Conservation (phyloP, 2,888 invertebrate genomes). For the Apodemia zela region DNA sequence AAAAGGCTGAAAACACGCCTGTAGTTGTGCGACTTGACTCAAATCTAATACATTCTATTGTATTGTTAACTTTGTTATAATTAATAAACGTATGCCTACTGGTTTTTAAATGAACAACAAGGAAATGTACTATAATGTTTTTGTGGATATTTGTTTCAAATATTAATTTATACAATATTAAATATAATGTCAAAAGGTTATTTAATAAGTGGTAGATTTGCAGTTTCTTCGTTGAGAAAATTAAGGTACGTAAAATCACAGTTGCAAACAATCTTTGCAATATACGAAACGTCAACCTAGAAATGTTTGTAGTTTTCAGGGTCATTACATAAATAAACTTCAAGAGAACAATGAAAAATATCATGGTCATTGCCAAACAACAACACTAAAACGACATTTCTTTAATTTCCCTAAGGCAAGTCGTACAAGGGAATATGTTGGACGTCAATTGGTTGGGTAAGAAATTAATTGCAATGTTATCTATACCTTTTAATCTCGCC, state of each 20-base stretch:
- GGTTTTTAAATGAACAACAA: not conserved
- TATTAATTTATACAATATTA: not conserved
- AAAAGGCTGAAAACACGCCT: not conserved
- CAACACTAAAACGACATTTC: conserved; percentile 54
- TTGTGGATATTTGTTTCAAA: not conserved
- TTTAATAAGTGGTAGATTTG: conserved; percentile 4
- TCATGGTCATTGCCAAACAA: conserved; percentile 57
- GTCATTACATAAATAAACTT: conserved; percentile 72
- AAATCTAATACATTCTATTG: not conserved
- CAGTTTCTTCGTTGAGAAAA: not conserved
- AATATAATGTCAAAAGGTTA: conserved; percentile 6
- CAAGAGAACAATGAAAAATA: conserved; percentile 34
- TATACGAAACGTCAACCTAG: conserved; percentile 10
- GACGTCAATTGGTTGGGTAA: conserved; percentile 88
- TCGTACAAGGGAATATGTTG: conserved; percentile 84
- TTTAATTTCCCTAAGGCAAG: conserved; percentile 59
- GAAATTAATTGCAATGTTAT: conserved; percentile 1
- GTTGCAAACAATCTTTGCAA: conserved; percentile 1
- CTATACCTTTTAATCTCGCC: too few species aligned
- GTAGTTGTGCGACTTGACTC: not conserved
- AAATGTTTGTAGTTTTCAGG: conserved; percentile 61
- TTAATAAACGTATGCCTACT: not conserved
- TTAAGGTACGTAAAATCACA: conserved; percentile 5
- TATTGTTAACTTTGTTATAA: not conserved
- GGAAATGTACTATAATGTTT: not conserved